Evolutionary conservation across 2,888 invertebrate genomes (phyloP), one percentile per base, ranked within the genome.

Genomic region (Drosophila borealis): DNA sequence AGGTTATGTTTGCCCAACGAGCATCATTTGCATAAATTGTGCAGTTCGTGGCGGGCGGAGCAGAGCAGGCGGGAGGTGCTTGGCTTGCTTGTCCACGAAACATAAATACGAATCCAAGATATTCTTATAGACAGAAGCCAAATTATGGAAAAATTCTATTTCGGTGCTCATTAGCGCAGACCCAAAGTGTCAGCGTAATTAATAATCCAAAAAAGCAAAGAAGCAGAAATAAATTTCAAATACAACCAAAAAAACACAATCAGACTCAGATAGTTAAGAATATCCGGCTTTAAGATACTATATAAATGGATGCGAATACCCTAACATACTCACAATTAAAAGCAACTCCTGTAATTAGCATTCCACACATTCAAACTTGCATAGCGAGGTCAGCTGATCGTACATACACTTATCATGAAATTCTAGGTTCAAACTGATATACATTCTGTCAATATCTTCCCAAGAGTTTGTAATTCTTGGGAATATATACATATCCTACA

Each of bases 1-100:
- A 85, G 89, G 90, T 89, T 88, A 81, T 85, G 86, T 89, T 89
- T 85, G 80, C 77, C 66, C 65, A 72, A 64, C 80, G 65, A 70
- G 62, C 77, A 70, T 67, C 74, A 84, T 85, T 85, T 89, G 88
- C 89, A 89, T 85, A 87, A 81, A 81, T 81, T 75, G 66, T 70
- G 66, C 64, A 57, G 48, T 50, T 41, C 33, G 33, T 61, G 51
- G 11, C 9, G 41, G 13, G 36, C 11, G 17, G 25, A 11, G 34
- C 44, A 25, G 34, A 17, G 9, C 33, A 14, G 44, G 50, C n/a
- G 39, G 42, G 10, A 2, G 21, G 37, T 10, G 51, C 17, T 10
- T 8, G 21, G 10, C 17, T 14, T 11, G 25, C 41, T 48, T 55
- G 74, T 59, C 54, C 61, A 60, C 49, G 51, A 60, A 65, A 53